Evolutionary conservation across 2,113 vertebrate species (phyloP).

Genomic region (Siniperca knerii): DNA sequence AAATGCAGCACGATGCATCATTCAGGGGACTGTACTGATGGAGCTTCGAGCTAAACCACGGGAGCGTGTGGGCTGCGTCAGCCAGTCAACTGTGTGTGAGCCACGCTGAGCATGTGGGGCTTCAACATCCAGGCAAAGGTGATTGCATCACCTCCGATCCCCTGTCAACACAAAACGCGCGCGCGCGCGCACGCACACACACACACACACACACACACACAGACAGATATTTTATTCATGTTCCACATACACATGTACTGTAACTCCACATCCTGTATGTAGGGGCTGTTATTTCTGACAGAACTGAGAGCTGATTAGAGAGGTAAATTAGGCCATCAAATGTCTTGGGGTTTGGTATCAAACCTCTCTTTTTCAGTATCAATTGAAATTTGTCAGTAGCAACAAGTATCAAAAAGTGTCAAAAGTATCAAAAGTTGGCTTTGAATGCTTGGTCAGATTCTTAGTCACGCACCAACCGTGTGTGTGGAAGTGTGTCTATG

Average conservation of each 20-base stretch:
- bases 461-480: too few species aligned
- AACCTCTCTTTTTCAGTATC: not conserved
- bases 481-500: too few species aligned
- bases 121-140: constrained; percentile 50
- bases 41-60: constrained; percentile 29
- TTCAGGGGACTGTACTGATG: constrained; percentile 40
- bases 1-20: constrained; percentile 48
- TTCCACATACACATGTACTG: not conserved
- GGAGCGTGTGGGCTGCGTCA: constrained; percentile 61
- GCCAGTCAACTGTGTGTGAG: constrained; percentile 25
- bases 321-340: not conserved
- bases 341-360: not conserved
- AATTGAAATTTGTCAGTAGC: not conserved
- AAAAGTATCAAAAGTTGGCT: not conserved
- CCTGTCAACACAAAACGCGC: constrained; percentile 10
- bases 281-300: not conserved
- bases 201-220: constrained; percentile 4
- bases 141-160: constrained; percentile 68
- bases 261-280: constrained; percentile 5
- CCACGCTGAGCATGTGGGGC: constrained; percentile 3
- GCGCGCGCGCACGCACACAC: not conserved
- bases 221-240: not conserved
- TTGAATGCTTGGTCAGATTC: not conserved
- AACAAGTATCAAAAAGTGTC: not conserved
- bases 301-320: not conserved